Conservation (phyloP, 2,113 vertebrate genomes). For the Barbus barbus region DNA sequence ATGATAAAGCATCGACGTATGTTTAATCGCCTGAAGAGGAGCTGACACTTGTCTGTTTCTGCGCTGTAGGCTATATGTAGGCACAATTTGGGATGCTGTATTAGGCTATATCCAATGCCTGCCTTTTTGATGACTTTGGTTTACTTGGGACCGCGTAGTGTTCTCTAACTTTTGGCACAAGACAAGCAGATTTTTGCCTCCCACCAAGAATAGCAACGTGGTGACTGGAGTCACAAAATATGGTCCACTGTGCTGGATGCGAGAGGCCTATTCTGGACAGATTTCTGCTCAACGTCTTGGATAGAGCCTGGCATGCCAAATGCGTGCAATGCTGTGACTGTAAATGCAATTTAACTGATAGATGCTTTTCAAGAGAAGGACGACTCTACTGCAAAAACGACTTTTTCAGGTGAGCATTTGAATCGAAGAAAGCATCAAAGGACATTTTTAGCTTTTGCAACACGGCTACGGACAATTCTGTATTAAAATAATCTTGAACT, state of each 20-base stretch:
- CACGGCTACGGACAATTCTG: background rate
- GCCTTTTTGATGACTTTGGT: slow-evolving; percentile 18
- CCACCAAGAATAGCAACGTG: background rate
- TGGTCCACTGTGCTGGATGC: slow-evolving; percentile 96
- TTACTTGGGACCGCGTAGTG: slow-evolving; percentile 1
- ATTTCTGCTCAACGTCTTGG: slow-evolving; percentile 96
- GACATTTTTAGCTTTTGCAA: background rate
- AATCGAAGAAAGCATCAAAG: background rate
- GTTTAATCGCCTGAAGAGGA: background rate
- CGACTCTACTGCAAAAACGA: slow-evolving; percentile 98
- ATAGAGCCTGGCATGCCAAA: slow-evolving; percentile 96
- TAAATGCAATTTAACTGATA: slow-evolving; percentile 96
- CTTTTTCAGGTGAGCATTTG: slow-evolving; percentile 88
- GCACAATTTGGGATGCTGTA: slow-evolving; percentile 22
- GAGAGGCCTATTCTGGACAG: slow-evolving; percentile 96
- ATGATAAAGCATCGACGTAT: background rate
- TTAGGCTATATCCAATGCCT: background rate
- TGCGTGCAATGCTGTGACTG: slow-evolving; percentile 98
- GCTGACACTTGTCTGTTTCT: background rate
- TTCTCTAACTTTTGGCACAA: slow-evolving; percentile 3
- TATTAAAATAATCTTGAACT: background rate
- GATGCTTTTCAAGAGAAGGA: slow-evolving; percentile 97
- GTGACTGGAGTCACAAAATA: slow-evolving; percentile 76
- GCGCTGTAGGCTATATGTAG: no score
- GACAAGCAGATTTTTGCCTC: background rate